Conservation (phyloP, 2,888 invertebrate species). For the Chymomyza amoena region DNA sequence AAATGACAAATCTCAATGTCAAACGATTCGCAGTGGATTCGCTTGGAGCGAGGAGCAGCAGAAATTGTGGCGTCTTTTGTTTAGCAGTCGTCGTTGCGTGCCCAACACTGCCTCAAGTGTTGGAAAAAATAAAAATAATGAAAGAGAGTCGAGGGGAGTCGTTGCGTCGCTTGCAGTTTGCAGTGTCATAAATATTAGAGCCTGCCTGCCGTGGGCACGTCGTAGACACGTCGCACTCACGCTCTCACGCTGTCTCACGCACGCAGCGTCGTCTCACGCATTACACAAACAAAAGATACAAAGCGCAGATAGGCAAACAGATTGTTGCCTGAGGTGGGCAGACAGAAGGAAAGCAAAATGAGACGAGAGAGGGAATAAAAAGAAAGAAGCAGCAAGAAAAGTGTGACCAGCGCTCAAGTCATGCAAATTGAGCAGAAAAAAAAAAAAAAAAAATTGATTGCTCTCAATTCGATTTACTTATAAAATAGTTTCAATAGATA, state of each 20-base stretch:
- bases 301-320: conserved; percentile 67
- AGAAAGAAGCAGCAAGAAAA: not conserved
- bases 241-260: conserved; percentile 4
- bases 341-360: not conserved
- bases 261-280: conserved; percentile 12
- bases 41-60: conserved; percentile 22
- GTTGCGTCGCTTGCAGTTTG: conserved; percentile 21
- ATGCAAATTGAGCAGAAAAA: not conserved
- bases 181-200: conserved; percentile 65
- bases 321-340: conserved; percentile 61
- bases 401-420: not conserved
- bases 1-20: conserved; percentile 17
- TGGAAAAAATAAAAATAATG: not conserved
- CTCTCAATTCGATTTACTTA: not conserved
- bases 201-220: conserved; percentile 15
- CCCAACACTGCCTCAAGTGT: too few relatives aligned
- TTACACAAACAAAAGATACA: conserved; percentile 14
- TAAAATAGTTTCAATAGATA: not conserved
- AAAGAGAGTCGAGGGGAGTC: not conserved
- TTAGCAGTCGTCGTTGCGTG: conserved; percentile 21
- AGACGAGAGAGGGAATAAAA: not conserved
- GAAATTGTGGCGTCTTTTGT: conserved; percentile 34
- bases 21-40: conserved; percentile 34
- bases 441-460: not conserved
- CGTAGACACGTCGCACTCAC: conserved; percentile 27